A percentile compares a stretch with the other conserved stretches of the same genome.
These are phyloP conservation scores for Protaetia brevitarsis DNA, from an alignment of 1,140 invertebrate species.

Conservation along the genomic window DNA sequence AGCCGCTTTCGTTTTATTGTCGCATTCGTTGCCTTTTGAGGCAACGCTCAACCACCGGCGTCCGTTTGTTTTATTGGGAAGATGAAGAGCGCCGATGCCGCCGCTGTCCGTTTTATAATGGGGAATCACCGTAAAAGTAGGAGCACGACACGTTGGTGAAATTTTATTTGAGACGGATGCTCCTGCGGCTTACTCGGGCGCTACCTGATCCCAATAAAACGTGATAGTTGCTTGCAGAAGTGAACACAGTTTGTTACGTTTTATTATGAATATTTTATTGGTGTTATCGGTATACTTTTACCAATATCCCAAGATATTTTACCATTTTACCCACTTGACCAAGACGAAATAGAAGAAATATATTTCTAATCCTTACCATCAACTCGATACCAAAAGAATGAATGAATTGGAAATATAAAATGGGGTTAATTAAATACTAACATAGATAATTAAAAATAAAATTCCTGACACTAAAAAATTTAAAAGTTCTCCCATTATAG, in stretches of 20 bases:
- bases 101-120: not conserved
- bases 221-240: not conserved
- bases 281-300: not conserved
- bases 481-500: no score
- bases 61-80: not conserved
- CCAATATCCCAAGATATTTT: not conserved
- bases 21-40: not conserved
- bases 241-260: not conserved
- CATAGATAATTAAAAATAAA: no score
- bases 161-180: not conserved
- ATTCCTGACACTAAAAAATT: no score
- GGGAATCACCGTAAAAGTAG: not conserved
- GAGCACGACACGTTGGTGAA: not conserved
- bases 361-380: no score
- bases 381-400: no score
- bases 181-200: not conserved
- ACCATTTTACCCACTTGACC: no score
- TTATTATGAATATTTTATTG: slow-evolving; percentile 9
- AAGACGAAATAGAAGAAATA: no score
- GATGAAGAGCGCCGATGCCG: not conserved
- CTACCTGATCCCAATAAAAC: slow-evolving; percentile 7
- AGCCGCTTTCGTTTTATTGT: not conserved
- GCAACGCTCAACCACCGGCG: not conserved
- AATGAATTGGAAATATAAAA: no score
- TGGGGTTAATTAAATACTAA: no score